phyloP scores from a whole-genome alignment of 2,797 vertebrate genomes.

The Falco berigora region DNA sequence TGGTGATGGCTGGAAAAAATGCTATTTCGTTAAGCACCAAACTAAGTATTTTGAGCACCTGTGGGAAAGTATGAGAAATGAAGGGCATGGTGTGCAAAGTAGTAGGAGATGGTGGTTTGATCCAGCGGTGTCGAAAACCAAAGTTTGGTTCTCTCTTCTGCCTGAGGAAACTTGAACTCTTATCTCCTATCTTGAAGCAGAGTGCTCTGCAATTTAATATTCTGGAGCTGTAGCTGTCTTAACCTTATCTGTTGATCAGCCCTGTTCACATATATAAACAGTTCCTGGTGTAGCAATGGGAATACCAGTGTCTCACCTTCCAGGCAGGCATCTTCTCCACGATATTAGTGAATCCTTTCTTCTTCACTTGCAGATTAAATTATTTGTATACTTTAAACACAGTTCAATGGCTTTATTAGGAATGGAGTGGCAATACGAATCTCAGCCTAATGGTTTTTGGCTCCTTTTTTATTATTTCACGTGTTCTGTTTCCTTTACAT shows the following conservation, averaged over 20 bases:
- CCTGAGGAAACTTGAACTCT: slow-evolving; percentile 18
- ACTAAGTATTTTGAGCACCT: background rate
- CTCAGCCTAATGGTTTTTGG: background rate
- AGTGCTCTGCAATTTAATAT: background rate
- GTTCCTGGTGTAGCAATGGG: background rate
- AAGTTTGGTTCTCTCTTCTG: background rate
- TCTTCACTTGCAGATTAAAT: background rate
- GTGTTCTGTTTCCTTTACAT: background rate
- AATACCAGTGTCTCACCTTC: background rate
- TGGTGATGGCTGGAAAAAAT: background rate
- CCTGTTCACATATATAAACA: background rate
- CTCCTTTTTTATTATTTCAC: background rate
- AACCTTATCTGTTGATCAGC: background rate
- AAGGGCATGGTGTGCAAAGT: background rate
- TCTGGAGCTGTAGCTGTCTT: background rate
- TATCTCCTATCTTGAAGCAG: background rate
- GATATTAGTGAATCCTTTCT: background rate
- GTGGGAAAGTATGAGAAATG: slow-evolving; percentile 10
- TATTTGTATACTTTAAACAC: background rate
- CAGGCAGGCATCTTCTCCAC: background rate
- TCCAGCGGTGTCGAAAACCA: background rate
- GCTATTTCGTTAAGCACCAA: background rate
- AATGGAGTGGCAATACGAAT: background rate
- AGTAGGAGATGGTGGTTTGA: background rate
- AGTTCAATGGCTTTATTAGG: background rate